These are phyloP conservation scores for Zingel zingel DNA, from an alignment of 2,113 vertebrate genomes.

Conservation along the genomic window DNA sequence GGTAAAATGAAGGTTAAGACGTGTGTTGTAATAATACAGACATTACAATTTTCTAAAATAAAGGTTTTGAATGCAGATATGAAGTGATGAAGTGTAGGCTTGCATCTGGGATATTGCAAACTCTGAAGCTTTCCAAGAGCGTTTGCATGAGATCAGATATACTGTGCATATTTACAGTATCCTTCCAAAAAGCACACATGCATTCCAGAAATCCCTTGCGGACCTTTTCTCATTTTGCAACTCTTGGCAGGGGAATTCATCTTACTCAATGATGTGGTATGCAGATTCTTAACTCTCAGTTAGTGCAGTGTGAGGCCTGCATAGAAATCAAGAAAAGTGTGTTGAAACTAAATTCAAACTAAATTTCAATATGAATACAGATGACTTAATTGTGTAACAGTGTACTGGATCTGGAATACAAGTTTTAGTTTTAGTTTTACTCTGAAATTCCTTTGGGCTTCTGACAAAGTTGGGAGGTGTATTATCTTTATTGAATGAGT, in stretches of 20 bases:
- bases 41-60: no score
- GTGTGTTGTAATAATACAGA: no score
- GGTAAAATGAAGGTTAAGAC: no score
- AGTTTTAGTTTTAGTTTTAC: neutral
- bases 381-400: neutral
- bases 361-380: neutral
- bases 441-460: neutral
- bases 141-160: conserved; percentile 13
- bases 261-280: conserved; percentile 33
- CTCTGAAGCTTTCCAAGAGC: neutral
- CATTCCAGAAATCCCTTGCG: conserved; percentile 3
- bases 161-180: neutral
- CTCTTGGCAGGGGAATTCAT: conserved; percentile 27
- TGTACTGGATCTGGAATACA: neutral
- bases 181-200: conserved; percentile 4
- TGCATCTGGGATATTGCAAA: neutral
- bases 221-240: neutral
- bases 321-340: neutral
- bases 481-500: neutral
- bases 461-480: neutral
- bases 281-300: neutral
- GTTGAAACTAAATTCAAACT: neutral
- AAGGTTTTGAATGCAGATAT: neutral
- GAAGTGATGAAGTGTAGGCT: neutral
- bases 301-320: neutral